Evolutionary conservation across 2,888 invertebrate genomes (phyloP).

Genomic region (Eristalis arbustorum): DNA sequence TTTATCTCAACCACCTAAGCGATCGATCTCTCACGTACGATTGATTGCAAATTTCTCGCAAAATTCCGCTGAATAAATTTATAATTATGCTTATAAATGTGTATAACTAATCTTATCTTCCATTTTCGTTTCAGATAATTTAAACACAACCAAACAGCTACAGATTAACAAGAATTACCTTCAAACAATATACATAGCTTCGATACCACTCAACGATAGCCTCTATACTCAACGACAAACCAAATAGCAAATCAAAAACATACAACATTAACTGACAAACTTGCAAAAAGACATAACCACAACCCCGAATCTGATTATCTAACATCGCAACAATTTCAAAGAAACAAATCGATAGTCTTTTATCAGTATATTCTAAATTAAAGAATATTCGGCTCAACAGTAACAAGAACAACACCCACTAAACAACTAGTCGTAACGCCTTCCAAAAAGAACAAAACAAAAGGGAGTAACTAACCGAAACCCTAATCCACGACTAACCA

Average conservation of each 20-base stretch:
- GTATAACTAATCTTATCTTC: neutral
- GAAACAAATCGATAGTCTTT: neutral
- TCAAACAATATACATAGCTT: slow-evolving; percentile 36
- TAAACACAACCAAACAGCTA: slow-evolving; percentile 21
- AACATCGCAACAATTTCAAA: slow-evolving; percentile 1
- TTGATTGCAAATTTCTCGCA: neutral
- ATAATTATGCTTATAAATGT: neutral
- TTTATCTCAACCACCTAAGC: no score
- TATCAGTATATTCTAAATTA: neutral
- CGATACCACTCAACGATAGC: slow-evolving; percentile 49
- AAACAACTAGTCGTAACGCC: slow-evolving; percentile 58
- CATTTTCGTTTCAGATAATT: slow-evolving; percentile 42
- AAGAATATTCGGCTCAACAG: neutral
- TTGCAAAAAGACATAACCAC: slow-evolving; percentile 49
- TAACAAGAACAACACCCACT: neutral
- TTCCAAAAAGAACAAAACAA: slow-evolving; percentile 1
- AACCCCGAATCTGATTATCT: neutral
- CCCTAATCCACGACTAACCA: neutral
- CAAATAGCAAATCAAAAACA: neutral
- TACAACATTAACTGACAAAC: slow-evolving; percentile 27
- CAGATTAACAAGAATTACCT: slow-evolving; percentile 32
- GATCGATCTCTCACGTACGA: no score
- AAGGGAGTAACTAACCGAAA: neutral
- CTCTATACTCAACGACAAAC: slow-evolving; percentile 28
- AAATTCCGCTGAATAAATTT: neutral